Evolutionary conservation across 2,888 invertebrate genomes (phyloP).

Genomic region (Abrostola tripartita): DNA sequence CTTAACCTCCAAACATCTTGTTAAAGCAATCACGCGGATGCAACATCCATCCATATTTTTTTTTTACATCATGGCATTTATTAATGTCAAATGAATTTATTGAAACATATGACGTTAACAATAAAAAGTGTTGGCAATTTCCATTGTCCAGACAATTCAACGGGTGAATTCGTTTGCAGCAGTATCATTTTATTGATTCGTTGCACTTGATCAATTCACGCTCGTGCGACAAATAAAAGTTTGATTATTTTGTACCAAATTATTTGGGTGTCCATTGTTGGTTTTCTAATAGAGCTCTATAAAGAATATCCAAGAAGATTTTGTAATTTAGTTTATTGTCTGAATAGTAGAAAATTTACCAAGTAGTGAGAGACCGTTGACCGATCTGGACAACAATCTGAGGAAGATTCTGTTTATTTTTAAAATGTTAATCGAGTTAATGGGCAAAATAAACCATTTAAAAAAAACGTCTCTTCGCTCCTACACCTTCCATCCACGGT

Average conservation of each 20-base stretch:
- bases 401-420: no score
- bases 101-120: conserved; percentile 26
- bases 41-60: background rate
- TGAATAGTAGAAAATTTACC: no score
- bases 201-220: conserved; percentile 36
- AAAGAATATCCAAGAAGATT: background rate
- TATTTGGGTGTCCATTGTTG: background rate
- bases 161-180: conserved; percentile 25
- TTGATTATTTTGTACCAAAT: conserved; percentile 12
- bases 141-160: conserved; percentile 31
- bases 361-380: no score
- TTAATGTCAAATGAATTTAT: conserved; percentile 41
- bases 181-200: conserved; percentile 9
- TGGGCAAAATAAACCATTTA: no score
- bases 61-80: conserved; percentile 25
- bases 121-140: conserved; percentile 29
- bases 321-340: no score
- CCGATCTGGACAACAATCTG: no score
- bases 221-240: conserved; percentile 8
- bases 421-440: no score
- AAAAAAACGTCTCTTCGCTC: no score
- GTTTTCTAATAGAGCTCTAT: background rate
- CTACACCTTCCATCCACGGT: no score
- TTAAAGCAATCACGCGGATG: background rate
- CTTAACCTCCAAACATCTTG: background rate